phyloP scores from a whole-genome alignment of 2,888 invertebrate species.

The Nycteola revayana region DNA sequence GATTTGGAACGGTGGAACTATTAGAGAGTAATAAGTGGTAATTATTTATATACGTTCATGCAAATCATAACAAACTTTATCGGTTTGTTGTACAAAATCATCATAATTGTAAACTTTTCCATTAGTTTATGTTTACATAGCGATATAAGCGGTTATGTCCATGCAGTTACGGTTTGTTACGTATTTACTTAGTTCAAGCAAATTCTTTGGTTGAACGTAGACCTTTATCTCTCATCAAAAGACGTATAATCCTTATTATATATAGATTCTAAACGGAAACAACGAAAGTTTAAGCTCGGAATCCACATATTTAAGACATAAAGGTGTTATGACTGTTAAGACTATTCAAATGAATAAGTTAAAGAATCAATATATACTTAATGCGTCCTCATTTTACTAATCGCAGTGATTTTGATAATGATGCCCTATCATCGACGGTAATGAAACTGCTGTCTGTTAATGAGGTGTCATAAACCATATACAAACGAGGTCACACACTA shows the following conservation, averaged over 20 bases:
- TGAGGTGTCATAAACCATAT: conserved; percentile 31
- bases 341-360: conserved; percentile 8
- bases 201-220: too few species aligned
- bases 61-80: conserved; percentile 11
- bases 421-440: conserved; percentile 29
- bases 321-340: too few species aligned
- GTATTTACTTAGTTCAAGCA: too few species aligned
- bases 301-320: too few species aligned
- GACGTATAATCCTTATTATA: too few species aligned
- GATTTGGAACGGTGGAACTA: conserved; percentile 15
- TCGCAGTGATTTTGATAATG: conserved; percentile 32
- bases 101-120: conserved; percentile 5
- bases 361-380: conserved; percentile 6
- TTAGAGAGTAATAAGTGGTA: conserved; percentile 6
- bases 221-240: too few species aligned
- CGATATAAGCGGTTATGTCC: background rate
- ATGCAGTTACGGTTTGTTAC: too few species aligned
- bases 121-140: background rate
- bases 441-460: conserved; percentile 34
- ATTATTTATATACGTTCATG: conserved; percentile 14
- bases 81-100: conserved; percentile 15
- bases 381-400: conserved; percentile 24
- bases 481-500: conserved; percentile 17
- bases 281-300: too few species aligned
- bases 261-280: too few species aligned